Conservation (phyloP, 2,797 vertebrate genomes). For the Chanos chanos region DNA sequence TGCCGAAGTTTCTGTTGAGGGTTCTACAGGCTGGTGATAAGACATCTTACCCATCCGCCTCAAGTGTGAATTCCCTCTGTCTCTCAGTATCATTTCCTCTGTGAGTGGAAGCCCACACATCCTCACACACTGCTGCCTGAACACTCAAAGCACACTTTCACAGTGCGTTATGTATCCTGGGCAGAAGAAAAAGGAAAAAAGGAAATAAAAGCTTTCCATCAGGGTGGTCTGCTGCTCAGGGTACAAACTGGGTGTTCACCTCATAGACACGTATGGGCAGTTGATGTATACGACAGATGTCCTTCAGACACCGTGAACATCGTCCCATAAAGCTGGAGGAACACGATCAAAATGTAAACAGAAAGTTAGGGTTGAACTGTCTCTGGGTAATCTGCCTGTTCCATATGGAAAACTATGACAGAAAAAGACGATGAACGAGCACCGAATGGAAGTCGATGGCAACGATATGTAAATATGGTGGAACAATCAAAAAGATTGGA, state of each 20-base stretch:
- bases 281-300: slow-evolving; percentile 36
- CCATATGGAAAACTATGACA: not conserved
- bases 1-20: slow-evolving; percentile 6
- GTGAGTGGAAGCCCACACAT: not conserved
- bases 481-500: slow-evolving; percentile 13
- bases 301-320: slow-evolving; percentile 19
- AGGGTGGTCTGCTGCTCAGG: slow-evolving; percentile 25
- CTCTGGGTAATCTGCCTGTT: slow-evolving; percentile 14
- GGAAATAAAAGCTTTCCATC: slow-evolving; percentile 1
- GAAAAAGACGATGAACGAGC: slow-evolving; percentile 10
- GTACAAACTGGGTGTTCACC: slow-evolving; percentile 5
- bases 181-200: too few species aligned
- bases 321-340: slow-evolving; percentile 31
- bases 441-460: slow-evolving; percentile 1
- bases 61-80: slow-evolving; percentile 20
- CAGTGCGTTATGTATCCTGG: slow-evolving; percentile 7
- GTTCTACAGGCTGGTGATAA: slow-evolving; percentile 1
- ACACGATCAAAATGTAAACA: slow-evolving; percentile 28
- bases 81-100: slow-evolving; percentile 7
- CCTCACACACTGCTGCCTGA: slow-evolving; percentile 9
- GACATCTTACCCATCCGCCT: slow-evolving; percentile 12
- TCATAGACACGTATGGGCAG: slow-evolving; percentile 27
- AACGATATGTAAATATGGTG: slow-evolving; percentile 10
- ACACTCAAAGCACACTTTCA: slow-evolving; percentile 16
- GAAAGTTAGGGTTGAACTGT: slow-evolving; percentile 18